Base-by-base conservation (phyloP, 2,797 vertebrate genomes). In the Poeciliopsis gracilis region DNA sequence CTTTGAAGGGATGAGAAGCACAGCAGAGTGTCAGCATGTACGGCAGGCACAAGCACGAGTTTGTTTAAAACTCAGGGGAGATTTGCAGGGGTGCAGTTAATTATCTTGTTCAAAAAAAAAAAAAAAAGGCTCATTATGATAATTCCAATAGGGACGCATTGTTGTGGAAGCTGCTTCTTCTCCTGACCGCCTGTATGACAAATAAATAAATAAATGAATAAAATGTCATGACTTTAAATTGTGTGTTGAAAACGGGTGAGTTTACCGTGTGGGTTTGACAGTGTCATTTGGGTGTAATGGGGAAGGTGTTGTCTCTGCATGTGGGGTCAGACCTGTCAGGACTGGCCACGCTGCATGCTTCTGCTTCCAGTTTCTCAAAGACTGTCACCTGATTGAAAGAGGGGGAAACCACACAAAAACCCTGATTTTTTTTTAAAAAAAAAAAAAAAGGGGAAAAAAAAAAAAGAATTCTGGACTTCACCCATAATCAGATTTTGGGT, bases 261-360 rank as follows among this genome's bases (percentile, higher is more conserved):
- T 47, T 6, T 0, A 10, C 5, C 8, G 4, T 25, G 66, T 43
- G 20, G 11, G 38, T n/a, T 25, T 43, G 38, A 43, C 66, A 15
- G 41, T n/a, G 67, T 70, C 23, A 7, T 33, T 38, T 23, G 36
- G 66, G 4, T 2, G 23, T 15, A 28, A 16, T 8, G 67, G 41
- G 41, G 7, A 18, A 28, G 67, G 25, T 70, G 41, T n/a, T 28
- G 67, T 28, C 23, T 45, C 41, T 15, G 66, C 3, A 25, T 43
- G 38, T 43, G 20, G 66, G 36, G 55, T 28, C 75, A 45, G 49
- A 63, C 25, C 66, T 78, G 74, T 74, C 41, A 43, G 38, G 36
- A 69, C 66, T 43, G 25, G 33, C 1, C 30, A 46, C 33, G 61
- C 20, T 70, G 13, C 43, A 55, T 36, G 70, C 38, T 12, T 63